These are phyloP conservation scores for Synergus gifuensis DNA, from an alignment of 2,888 invertebrate genomes.

Conservation along the genomic window DNA sequence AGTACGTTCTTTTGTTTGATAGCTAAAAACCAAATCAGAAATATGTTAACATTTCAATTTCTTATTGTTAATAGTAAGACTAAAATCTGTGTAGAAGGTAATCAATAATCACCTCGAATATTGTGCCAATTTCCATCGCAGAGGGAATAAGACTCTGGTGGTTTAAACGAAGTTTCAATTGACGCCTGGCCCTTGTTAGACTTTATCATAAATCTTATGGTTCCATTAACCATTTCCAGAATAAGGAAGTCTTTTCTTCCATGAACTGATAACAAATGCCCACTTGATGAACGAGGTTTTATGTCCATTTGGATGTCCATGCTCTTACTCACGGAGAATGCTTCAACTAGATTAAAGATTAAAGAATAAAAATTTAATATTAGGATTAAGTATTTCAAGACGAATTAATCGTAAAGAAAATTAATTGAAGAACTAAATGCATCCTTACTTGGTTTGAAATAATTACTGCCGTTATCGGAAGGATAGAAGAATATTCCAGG, in stretches of 20 bases:
- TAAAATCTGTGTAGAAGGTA: background rate
- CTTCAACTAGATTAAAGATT: conserved; percentile 79
- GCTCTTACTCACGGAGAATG: conserved; percentile 88
- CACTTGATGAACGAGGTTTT: conserved; percentile 90
- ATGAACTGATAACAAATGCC: conserved; percentile 92
- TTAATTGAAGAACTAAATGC: conserved; percentile 24
- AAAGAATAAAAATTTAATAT: background rate
- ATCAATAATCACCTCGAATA: conserved; percentile 82
- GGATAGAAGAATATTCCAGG: conserved; percentile 91
- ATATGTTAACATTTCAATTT: background rate
- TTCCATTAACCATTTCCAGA: conserved; percentile 92
- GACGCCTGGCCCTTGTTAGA: conserved; percentile 86
- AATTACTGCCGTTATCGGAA: conserved; percentile 84
- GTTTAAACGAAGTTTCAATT: conserved; percentile 85
- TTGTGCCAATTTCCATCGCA: conserved; percentile 98
- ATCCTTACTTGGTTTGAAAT: conserved; percentile 82
- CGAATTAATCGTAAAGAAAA: conserved; percentile 46
- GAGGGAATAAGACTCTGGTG: conserved; percentile 83
- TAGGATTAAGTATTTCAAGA: conserved; percentile 50
- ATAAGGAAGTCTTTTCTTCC: conserved; percentile 87
- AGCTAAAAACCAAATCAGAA: conserved; percentile 78
- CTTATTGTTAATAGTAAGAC: background rate
- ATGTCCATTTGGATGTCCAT: conserved; percentile 91
- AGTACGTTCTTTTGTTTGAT: conserved; percentile 95
- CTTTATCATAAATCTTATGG: conserved; percentile 89